phyloP scores from a whole-genome alignment of 2,113 vertebrate genomes.

The Leptosomus discolor region DNA sequence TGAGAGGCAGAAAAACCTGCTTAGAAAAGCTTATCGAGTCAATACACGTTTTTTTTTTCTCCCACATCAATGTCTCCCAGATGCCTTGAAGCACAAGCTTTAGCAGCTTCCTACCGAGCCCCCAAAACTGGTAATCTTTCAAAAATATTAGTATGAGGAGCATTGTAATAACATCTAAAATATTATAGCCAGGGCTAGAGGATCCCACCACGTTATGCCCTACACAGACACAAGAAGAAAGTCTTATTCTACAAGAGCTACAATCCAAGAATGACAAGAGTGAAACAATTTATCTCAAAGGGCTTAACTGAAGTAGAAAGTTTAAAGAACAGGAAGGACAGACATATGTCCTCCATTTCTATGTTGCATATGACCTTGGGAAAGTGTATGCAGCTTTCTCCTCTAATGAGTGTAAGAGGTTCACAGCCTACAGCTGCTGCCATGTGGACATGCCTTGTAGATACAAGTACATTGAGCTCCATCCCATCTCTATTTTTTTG shows the following conservation, averaged over 20 bases:
- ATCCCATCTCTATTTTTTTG: neutral
- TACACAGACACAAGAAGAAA: neutral
- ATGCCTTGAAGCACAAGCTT: neutral
- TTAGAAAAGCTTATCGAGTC: conserved; percentile 8
- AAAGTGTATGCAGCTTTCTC: neutral
- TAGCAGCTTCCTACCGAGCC: neutral
- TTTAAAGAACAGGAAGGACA: neutral
- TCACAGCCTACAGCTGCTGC: neutral
- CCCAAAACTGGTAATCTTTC: neutral
- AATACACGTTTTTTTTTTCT: conserved; percentile 6
- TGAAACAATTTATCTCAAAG: neutral
- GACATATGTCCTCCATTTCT: neutral
- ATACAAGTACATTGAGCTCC: neutral
- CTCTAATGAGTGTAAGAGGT: neutral
- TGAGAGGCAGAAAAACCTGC: conserved; percentile 7
- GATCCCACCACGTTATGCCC: neutral
- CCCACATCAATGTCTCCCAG: neutral
- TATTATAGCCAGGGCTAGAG: neutral
- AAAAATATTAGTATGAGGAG: neutral
- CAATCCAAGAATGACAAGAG: neutral
- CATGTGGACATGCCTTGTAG: rapidly evolving
- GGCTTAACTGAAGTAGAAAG: neutral
- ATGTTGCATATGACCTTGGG: neutral
- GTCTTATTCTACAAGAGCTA: neutral
- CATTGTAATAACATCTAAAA: neutral